These are phyloP conservation scores for Doris montereyensis DNA, from an alignment of 2,888 invertebrate genomes.

Conservation along the genomic window DNA sequence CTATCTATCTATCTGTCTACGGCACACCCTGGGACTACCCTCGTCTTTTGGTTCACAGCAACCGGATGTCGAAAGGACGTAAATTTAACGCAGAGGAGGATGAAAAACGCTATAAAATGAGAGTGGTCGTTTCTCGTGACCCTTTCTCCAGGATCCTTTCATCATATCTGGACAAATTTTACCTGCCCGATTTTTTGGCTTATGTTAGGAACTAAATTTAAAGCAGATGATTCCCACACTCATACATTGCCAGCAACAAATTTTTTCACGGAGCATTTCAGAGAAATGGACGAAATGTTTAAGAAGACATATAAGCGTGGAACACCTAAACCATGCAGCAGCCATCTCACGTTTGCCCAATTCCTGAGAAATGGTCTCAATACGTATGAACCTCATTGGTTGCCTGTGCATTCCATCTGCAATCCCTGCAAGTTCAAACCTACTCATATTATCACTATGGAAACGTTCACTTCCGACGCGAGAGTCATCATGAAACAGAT, in stretches of 20 bases:
- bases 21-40: too few relatives aligned
- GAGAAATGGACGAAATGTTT: background rate
- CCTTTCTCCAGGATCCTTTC: conserved; percentile 57
- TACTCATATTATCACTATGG: conserved; percentile 49
- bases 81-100: too few relatives aligned
- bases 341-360: conserved; percentile 55
- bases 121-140: conserved; percentile 53
- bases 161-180: conserved; percentile 55
- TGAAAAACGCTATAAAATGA: too few relatives aligned
- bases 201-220: too few relatives aligned
- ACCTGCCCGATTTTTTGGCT: conserved; percentile 56
- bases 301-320: background rate
- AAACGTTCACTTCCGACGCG: conserved; percentile 50
- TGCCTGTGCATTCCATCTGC: conserved; percentile 51
- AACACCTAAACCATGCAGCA: conserved; percentile 43
- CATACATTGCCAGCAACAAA: background rate
- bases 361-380: conserved; percentile 48
- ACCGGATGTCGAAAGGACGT: too few relatives aligned
- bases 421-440: conserved; percentile 53
- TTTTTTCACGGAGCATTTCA: conserved; percentile 17
- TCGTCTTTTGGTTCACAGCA: too few relatives aligned
- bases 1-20: too few relatives aligned
- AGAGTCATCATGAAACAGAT: conserved; percentile 44
- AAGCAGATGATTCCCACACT: too few relatives aligned
- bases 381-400: conserved; percentile 51